These are phyloP conservation scores for Syngnathus typhle DNA, from an alignment of 2,113 vertebrate genomes.

Conservation along the genomic window DNA sequence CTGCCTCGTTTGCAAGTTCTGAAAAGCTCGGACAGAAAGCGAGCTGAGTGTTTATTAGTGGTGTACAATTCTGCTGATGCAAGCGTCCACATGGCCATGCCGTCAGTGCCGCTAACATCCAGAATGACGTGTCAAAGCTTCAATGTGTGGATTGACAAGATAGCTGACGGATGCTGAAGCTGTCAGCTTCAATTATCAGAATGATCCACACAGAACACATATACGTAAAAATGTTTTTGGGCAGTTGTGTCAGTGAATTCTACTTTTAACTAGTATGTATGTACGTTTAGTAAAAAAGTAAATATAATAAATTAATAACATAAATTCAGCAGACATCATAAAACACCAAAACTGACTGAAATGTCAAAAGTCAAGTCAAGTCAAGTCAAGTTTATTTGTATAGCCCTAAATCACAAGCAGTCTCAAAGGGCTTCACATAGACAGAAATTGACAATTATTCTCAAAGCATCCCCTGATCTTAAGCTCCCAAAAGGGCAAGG, in stretches of 20 bases:
- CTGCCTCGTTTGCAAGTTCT: conserved; percentile 44
- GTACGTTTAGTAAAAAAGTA: too few relatives aligned
- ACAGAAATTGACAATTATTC: too few relatives aligned
- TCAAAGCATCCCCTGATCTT: too few relatives aligned
- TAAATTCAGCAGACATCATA: too few relatives aligned
- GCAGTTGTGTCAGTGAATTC: background rate
- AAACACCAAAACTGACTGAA: background rate
- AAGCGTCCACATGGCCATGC: conserved; percentile 22
- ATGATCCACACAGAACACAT: background rate
- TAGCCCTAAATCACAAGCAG: too few relatives aligned
- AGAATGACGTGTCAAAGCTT: conserved; percentile 3
- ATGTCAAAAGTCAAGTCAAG: too few relatives aligned
- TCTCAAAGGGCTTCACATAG: too few relatives aligned
- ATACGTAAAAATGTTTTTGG: background rate
- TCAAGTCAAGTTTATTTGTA: too few relatives aligned
- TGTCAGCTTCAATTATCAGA: conserved; percentile 1
- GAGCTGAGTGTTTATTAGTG: conserved; percentile 34
- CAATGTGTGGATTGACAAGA: conserved; percentile 9
- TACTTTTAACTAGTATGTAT: too few relatives aligned
- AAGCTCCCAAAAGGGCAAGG: too few relatives aligned
- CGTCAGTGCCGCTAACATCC: conserved; percentile 5
- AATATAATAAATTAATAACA: too few relatives aligned
- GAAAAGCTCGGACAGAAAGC: conserved; percentile 42
- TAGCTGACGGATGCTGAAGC: conserved; percentile 13
- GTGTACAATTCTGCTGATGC: conserved; percentile 44